Evolutionary conservation across 2,113 vertebrate species (phyloP), one percentile per base, ranked within the genome.

Genomic region (Vidua macroura): DNA sequence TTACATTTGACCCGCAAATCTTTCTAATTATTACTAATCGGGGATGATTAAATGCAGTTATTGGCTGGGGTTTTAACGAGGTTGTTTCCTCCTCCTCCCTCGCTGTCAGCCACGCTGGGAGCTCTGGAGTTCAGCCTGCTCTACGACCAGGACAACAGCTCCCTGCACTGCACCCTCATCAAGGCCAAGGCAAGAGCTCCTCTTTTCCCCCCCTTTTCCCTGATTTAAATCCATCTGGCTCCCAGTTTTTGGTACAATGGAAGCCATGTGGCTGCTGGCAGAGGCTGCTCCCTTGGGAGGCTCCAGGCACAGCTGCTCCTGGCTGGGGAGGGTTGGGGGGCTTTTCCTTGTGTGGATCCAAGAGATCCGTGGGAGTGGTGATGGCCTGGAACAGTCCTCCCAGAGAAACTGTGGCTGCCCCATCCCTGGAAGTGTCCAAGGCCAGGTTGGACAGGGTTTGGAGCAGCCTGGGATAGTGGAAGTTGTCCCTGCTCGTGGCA

Each of bases 121-220:
- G 98, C 98, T 5, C 97, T 99, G 91, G 99, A 99, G 92, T 99
- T 99, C 98, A 98, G 98, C 94, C 98, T 99, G 78, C 98, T 98
- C 51, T 99, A 99, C 0, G 98, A 99, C 93, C 99, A 99, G 97
- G 98, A 98, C 43, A 99, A 98, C 96, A 99, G 97, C 97, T 99
- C 98, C 85, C 97, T 99, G 91, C 98, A 99, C 72, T 99, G 99
- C 96, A 98, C 98, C 95, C 99, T 99, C 94, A 97, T 99, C 86
- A 99, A 98, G 97, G 99, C 97, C 93, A 99, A 99, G 98, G 99
- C 99, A 97, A 92, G 95, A 4, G 12, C 11, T 64, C 24, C 21
- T 15, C 15, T 6, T 6, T 25, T 11, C 3, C 20, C 12, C 12
- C 1, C 2, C 31, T 19, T 33, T 13, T 3, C 19, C 12, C 31